A percentile compares a stretch with the other conserved stretches of the same genome.
Evolutionary conservation across 1,140 invertebrate species (phyloP).

Genomic region (Papilio polytes): DNA sequence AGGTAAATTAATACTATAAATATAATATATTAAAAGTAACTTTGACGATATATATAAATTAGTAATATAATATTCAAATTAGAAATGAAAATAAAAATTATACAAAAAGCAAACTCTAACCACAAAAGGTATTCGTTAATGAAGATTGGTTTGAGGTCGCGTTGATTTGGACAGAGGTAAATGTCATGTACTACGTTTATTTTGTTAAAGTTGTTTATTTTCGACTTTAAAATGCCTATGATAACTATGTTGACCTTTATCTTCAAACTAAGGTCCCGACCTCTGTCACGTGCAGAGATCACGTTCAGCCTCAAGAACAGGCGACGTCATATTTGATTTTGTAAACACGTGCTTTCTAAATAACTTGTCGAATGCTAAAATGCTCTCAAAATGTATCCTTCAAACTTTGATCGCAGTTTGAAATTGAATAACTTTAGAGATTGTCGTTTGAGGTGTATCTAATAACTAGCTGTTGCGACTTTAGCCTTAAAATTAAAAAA

Average conservation of each 20-base stretch:
- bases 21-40: background rate
- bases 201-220: background rate
- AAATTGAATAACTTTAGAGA: background rate
- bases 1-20: background rate
- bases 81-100: background rate
- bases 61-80: background rate
- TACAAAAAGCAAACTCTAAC: conserved; percentile 5
- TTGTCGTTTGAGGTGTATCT: background rate
- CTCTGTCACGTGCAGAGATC: background rate
- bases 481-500: no score
- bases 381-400: background rate
- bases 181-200: background rate
- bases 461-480: background rate
- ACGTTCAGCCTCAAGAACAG: background rate
- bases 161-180: background rate
- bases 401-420: background rate
- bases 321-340: background rate
- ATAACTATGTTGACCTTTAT: background rate
- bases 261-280: background rate
- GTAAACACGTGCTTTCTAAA: background rate
- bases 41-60: no score
- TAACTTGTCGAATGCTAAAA: background rate
- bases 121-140: conserved; percentile 10
- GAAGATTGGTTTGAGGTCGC: conserved; percentile 3
- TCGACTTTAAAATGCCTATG: background rate